Base-by-base conservation (phyloP, 1,140 invertebrate genomes). In the Piezodorus guildinii region DNA sequence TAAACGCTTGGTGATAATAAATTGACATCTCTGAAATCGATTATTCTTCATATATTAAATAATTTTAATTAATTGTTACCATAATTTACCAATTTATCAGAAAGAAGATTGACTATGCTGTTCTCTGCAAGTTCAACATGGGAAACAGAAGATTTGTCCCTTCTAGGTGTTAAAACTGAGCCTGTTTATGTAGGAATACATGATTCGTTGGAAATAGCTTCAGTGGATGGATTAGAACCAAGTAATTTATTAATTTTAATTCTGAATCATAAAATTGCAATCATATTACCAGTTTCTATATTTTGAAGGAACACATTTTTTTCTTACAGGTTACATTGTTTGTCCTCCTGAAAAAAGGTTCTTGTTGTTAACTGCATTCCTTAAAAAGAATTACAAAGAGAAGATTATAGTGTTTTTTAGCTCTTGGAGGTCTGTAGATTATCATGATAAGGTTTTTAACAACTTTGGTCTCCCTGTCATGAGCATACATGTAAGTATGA, bases 341-440 rank as follows among this genome's bases (percentile, higher is more conserved):
- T 95, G 93, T 75, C 93, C 94, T 4, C 93, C 93, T 62, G 96
- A 98, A 62, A 98, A 96, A 74, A 79, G 96, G 69, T 90, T 99
- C 71, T 78, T 98, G 27, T 81, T 99, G n/a, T 78, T 99, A n/a
- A 99, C 97, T 72, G 98, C 96, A 67, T 99, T 99, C 75, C 77
- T 99, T 3, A 98, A 97, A 76, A 98, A 94, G 76, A 98, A 99
- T 74, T 80, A 85, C 23, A 92, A 91, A 75, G 97, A 96, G 80
- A 99, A 99, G 78, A 84, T 98, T 1, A 99, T 99, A 96, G 96
- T 99, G 0, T 99, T 99, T 77, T 92, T 99, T 72, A 97, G 92
- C 66, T 96, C 95, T 0, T 99, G 96, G 75, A 90, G 97, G 85
- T 91, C 94, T 60, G 97, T 99, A 3, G 97, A 98, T 77, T 99